Base-by-base conservation (phyloP, 2,888 invertebrate genomes). In the Lasioglossum villosulum region DNA sequence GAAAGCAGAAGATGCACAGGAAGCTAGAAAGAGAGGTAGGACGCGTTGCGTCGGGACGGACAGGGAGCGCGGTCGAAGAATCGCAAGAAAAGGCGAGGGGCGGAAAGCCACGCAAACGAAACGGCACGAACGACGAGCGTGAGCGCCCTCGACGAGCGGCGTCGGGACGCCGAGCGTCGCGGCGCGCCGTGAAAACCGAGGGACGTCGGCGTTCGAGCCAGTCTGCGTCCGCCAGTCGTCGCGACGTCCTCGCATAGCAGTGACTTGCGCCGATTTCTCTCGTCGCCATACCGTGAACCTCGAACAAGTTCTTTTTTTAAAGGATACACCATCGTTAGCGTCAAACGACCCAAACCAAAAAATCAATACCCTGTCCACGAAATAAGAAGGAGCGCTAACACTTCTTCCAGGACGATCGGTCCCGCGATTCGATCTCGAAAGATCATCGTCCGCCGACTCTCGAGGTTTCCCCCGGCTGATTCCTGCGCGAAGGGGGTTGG, bases 191-290 rank as follows among this genome's bases (percentile, higher is more conserved):
- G 89, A 82, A 78, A 86, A 82, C 89, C 86, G 84, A 83, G 81
- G 87, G 78, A 76, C 83, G 84, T 79, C 88, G 66, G 72, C 66
- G 75, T 78, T 73, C 83, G 83, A 91, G 91, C 88, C 91, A 93
- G 93, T 93, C 90, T 89, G 93, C 93, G 93, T 92, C 91, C 89
- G 91, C 87, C 91, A 91, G 90, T 90, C 92, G 92, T 91, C 92
- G 92, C 92, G 91, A 88, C 91, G 89, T 89, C 90, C 80, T 88
- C 89, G 84, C 39, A 72, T 72, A 68, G 81, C 56, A 27, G 85
- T 81, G 80, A 74, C 56, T 75, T 78, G 85, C 82, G 80, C 70
- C 78, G 86, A 78, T 79, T 78, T 66, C 34, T 66, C 66, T 23
- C 66, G 66, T 16, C 34, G 66, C 23, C 4, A 27, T 34, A 30